Evolutionary conservation across 2,113 vertebrate species (phyloP).

Genomic region (Athene noctua): DNA sequence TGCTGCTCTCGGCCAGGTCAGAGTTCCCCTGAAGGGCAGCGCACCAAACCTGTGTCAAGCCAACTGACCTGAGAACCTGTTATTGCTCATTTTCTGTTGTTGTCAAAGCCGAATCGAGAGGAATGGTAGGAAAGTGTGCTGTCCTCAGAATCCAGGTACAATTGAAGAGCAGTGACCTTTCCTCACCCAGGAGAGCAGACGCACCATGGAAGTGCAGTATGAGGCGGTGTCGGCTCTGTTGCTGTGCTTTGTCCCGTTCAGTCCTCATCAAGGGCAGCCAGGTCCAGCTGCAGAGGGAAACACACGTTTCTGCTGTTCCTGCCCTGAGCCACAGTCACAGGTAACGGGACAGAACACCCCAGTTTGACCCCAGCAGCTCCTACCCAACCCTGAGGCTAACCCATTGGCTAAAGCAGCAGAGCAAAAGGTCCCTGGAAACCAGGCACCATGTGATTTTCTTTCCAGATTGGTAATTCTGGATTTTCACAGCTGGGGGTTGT

Average conservation of each 20-base stretch:
- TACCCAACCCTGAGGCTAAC: not conserved
- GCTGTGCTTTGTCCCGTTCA: not conserved
- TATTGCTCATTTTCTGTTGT: no score
- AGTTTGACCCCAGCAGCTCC: not conserved
- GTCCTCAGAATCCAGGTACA: not conserved
- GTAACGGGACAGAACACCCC: not conserved
- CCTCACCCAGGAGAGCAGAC: not conserved
- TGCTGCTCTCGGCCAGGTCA: no score
- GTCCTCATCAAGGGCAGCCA: not conserved
- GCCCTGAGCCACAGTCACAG: not conserved
- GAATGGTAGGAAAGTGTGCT: not conserved
- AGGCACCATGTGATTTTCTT: no score
- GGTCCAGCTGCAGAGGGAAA: not conserved
- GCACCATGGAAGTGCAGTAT: not conserved
- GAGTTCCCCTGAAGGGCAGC: no score
- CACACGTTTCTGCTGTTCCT: not conserved
- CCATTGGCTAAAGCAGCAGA: not conserved
- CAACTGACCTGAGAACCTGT: no score
- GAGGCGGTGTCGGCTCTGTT: not conserved
- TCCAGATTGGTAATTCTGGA: not conserved
- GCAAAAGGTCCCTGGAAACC: no score
- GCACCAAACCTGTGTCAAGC: no score
- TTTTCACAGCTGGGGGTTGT: not conserved
- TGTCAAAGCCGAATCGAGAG: no score
- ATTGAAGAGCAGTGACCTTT: not conserved